phyloP scores from a whole-genome alignment of 2,113 vertebrate species.

The Coracopsis vasa region DNA sequence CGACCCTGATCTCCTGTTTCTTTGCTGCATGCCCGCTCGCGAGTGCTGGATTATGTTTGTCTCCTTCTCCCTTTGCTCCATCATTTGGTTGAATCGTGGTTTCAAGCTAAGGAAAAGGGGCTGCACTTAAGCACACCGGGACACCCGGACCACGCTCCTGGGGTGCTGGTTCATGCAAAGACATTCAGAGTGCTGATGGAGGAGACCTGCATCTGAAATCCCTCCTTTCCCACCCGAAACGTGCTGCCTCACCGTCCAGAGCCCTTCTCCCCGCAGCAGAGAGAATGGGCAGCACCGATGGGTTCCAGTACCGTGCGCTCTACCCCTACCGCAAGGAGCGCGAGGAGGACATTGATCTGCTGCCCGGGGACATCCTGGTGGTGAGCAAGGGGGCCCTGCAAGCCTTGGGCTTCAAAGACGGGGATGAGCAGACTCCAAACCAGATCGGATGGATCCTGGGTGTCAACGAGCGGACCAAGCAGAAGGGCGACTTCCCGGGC shows the following conservation, averaged over 20 bases:
- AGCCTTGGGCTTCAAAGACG: constrained; percentile 84
- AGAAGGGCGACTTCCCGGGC: constrained; percentile 91
- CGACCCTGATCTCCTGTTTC: not conserved
- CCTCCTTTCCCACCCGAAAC: not conserved
- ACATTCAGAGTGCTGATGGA: constrained; percentile 13
- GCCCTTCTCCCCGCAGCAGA: not conserved
- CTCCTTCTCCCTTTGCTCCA: constrained; percentile 83
- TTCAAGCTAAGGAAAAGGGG: constrained; percentile 86
- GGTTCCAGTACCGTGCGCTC: constrained; percentile 89
- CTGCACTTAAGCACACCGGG: not conserved
- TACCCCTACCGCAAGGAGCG: constrained; percentile 87
- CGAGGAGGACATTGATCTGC: constrained; percentile 90
- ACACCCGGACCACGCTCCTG: not conserved
- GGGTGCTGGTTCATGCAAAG: not conserved
- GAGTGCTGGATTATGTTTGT: constrained; percentile 86
- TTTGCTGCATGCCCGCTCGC: not conserved
- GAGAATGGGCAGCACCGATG: constrained; percentile 78
- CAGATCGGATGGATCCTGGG: constrained; percentile 91
- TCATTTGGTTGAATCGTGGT: constrained; percentile 86
- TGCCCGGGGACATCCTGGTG: constrained; percentile 86
- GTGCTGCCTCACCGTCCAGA: not conserved
- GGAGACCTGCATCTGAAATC: constrained; percentile 3
- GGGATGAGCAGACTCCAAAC: constrained; percentile 82
- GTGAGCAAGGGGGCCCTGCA: constrained; percentile 87
- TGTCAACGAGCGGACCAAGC: constrained; percentile 89